Evolutionary conservation across 2,797 vertebrate species (phyloP), one percentile per base, ranked within the genome.

Genomic region (Gallinago solitaria): DNA sequence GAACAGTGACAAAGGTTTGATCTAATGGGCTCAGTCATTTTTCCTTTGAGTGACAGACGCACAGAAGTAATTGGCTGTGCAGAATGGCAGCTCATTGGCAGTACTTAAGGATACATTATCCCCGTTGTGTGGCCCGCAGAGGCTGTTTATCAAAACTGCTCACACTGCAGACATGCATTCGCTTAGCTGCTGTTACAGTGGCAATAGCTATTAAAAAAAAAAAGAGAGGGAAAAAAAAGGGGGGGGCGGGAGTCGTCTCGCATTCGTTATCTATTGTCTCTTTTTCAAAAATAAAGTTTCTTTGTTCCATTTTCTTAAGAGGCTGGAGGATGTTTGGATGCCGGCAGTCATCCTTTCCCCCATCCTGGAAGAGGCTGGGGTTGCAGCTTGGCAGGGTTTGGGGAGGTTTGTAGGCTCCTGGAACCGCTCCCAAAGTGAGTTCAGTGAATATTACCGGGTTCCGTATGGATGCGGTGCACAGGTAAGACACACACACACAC

Each of bases 21-120:
- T 98, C 98, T 98, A 98, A 98, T 98, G 98, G 98, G 98, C 98
- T 98, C 98, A 98, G 98, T 98, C 98, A 98, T 98, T 98, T 98
- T 98, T 98, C 98, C 98, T 98, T 98, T 98, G 98, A 98, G 98
- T 98, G 98, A 98, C 98, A 98, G 98, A 98, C 98, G 97, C 97
- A 97, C 98, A 98, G 98, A 98, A 98, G 98, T 98, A 98, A 98
- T 98, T 98, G 98, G 98, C 98, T 98, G 98, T 98, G 98, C 98
- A 98, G 98, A 98, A 98, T 98, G 98, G 98, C 98, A 98, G 98
- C 98, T 98, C 98, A 98, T 98, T 98, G 98, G 98, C 98, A 98
- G 98, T 98, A 98, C 98, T 98, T 98, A 98, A 98, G 98, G 98
- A 98, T 98, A 98, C 98, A 98, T 98, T 98, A 98, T 98, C 98